Percentiles rank a stretch among this genome's conserved stretches.
Conservation (phyloP, 2,888 invertebrate genomes). For the Endotricha flammealis region DNA sequence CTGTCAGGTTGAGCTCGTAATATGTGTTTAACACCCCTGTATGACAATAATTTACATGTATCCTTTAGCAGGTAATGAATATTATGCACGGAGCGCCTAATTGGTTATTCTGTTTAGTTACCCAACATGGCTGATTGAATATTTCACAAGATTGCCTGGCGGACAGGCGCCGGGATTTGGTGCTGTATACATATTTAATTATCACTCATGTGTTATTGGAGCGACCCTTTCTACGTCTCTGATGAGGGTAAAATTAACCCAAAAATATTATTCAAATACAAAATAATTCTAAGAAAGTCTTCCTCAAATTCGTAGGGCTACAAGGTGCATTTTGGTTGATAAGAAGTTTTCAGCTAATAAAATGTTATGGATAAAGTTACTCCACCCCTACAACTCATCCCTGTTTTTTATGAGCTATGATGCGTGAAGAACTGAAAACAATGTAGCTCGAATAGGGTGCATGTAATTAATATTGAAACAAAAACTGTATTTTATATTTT, state of each 20-base stretch:
- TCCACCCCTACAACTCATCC: conserved; percentile 5
- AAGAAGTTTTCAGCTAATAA: conserved; percentile 4
- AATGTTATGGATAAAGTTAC: conserved; percentile 4
- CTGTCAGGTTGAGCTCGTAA: conserved; percentile 6
- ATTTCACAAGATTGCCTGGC: conserved; percentile 50
- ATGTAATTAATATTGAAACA: conserved; percentile 9
- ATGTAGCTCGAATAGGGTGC: conserved; percentile 7
- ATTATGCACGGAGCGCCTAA: conserved; percentile 34
- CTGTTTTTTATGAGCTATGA: conserved; percentile 4
- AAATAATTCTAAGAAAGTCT: too few relatives aligned
- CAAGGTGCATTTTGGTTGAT: not conserved
- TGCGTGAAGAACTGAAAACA: conserved; percentile 8
- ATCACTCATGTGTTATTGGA: conserved; percentile 35
- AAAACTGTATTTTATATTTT: too few relatives aligned
- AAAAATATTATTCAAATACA: not conserved
- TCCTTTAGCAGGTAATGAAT: conserved; percentile 23
- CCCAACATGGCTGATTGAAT: conserved; percentile 48
- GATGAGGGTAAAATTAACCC: not conserved
- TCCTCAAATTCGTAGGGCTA: too few relatives aligned
- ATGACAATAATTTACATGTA: conserved; percentile 14
- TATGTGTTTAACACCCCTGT: conserved; percentile 11
- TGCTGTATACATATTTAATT: conserved; percentile 50
- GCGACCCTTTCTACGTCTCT: conserved; percentile 11
- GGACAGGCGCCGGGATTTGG: conserved; percentile 39
- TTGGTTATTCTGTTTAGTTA: conserved; percentile 60